Base-by-base conservation (phyloP, 2,797 vertebrate species). In the Harpagifer antarcticus region DNA sequence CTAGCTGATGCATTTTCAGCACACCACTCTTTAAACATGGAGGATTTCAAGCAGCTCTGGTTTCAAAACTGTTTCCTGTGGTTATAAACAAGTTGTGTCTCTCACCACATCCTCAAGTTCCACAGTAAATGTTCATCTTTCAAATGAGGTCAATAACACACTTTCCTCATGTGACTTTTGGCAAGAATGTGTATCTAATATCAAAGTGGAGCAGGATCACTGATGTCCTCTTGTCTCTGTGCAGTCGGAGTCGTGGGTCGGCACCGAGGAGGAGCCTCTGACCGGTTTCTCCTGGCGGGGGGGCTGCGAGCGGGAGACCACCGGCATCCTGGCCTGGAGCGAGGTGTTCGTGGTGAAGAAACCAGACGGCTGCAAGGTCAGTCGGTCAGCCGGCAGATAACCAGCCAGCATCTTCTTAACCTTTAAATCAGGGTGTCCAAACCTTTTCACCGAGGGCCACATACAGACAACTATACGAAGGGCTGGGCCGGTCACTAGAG, bases 201-300 rank as follows among this genome's bases (percentile, higher is more conserved):
- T 40, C 16, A 4, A 9, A 33, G 1, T 19, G 42, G 5, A 68
- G 3, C 37, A 7, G 43, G 9, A 27, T 16, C 58, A 1, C 9
- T 14, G 19, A 1, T 48, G n/a, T 40, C 0, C 20, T 53, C 19
- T 55, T 15, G n/a, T 74, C 20, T 15, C 12, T 23, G 52, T 68
- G 0, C 81, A 94, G 93, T 86, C 89, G 0, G 52, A 37, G 17
- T 90, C 71, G 70, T 99, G 97, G 97, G 92, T 98, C 81, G 97
- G 97, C 79, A 95, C 95, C 54, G 93, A 91, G 76, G 94, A 95
- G 0, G 96, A 97, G 57, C 97, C 97, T 2, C 84, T 99, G 85
- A 98, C 96, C 0, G 97, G 97, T 67, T 99, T 99, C 90, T 96
- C 95, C 0, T 99, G 97, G 97, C 93, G 97, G 75, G 97, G 97